Evolutionary conservation across 2,113 vertebrate species (phyloP).

Genomic region (Tinamus guttatus): DNA sequence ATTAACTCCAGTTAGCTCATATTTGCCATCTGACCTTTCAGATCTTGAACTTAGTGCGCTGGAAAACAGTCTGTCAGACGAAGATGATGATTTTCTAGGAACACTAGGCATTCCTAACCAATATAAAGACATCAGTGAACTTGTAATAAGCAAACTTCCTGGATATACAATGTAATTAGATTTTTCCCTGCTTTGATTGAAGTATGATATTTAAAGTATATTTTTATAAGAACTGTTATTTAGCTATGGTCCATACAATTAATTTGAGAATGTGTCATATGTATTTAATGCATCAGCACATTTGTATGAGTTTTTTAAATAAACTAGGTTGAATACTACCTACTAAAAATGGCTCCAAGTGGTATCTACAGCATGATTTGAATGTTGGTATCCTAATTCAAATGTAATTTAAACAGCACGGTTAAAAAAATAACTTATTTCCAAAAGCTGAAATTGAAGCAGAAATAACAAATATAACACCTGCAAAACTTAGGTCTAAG

Average conservation of each 20-base stretch:
- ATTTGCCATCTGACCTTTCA: conserved; percentile 49
- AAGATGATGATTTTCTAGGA: conserved; percentile 70
- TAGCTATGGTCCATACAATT: not conserved
- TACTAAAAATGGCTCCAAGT: not conserved
- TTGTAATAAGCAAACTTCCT: conserved; percentile 87
- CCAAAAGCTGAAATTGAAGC: not conserved
- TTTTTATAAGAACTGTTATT: not conserved
- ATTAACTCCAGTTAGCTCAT: conserved; percentile 71
- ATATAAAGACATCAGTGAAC: conserved; percentile 87
- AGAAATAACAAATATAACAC: not conserved
- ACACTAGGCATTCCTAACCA: conserved; percentile 76
- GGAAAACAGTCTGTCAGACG: conserved; percentile 55
- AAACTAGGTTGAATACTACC: not conserved
- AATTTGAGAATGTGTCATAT: not conserved
- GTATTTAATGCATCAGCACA: not conserved
- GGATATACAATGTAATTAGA: conserved; percentile 88
- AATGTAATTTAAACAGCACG: not conserved
- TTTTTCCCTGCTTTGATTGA: not conserved
- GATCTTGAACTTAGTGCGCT: conserved; percentile 58
- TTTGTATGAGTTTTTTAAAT: not conserved
- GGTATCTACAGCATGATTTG: not conserved
- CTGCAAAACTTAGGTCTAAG: not conserved
- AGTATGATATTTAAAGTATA: not conserved
- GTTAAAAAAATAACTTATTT: not conserved
- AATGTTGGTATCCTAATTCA: not conserved